Evolutionary conservation across 2,888 invertebrate species (phyloP).

Genomic region (Prosopocoilus inquinatus): DNA sequence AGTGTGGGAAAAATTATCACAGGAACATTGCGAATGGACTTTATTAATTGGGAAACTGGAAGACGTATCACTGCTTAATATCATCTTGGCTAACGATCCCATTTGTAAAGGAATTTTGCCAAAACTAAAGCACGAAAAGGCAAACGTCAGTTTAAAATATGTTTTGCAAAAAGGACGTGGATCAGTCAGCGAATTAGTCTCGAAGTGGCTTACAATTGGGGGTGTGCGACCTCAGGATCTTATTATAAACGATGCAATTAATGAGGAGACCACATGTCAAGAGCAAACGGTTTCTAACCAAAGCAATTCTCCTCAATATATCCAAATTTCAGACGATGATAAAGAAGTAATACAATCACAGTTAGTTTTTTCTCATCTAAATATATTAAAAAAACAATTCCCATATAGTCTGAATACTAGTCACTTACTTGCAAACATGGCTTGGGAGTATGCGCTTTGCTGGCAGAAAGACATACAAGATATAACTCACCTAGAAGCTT

Average conservation of each 20-base stretch:
- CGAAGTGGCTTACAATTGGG: slow-evolving; percentile 78
- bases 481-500: slow-evolving; percentile 66
- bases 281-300: slow-evolving; percentile 15
- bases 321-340: slow-evolving; percentile 25
- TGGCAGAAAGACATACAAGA: slow-evolving; percentile 79
- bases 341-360: slow-evolving; percentile 28
- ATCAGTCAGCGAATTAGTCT: slow-evolving; percentile 84
- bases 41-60: slow-evolving; percentile 84
- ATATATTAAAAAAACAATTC: slow-evolving; percentile 71
- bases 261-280: slow-evolving; percentile 1
- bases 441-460: slow-evolving; percentile 85
- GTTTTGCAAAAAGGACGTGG: slow-evolving; percentile 69
- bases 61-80: slow-evolving; percentile 78
- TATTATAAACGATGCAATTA: slow-evolving; percentile 53
- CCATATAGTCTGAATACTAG: slow-evolving; percentile 82
- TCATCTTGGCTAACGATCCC: slow-evolving; percentile 61
- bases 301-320: slow-evolving; percentile 31
- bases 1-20: slow-evolving; percentile 79
- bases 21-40: slow-evolving; percentile 85
- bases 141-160: slow-evolving; percentile 65
- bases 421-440: slow-evolving; percentile 79
- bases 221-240: slow-evolving; percentile 68
- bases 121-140: slow-evolving; percentile 57
- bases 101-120: slow-evolving; percentile 44
- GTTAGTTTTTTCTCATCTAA: slow-evolving; percentile 61